Evolutionary conservation across 92 coral and sea anemone species (phyloP), one percentile per base, ranked within the genome.

Genomic region (Palythoa grandiflora): DNA sequence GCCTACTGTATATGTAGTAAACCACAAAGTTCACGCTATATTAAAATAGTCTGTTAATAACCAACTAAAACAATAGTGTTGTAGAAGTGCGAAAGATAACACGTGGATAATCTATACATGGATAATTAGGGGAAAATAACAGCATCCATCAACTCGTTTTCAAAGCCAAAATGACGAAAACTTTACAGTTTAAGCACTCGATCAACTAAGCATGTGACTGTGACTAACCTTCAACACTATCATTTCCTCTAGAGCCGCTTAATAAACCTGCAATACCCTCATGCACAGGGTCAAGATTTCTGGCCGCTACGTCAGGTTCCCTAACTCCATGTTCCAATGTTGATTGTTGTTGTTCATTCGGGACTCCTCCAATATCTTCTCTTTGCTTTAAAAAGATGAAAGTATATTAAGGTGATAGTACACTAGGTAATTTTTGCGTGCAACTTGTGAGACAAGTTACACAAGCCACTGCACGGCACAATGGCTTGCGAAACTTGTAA

Each of bases 191-290:
- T 4, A 44, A 44, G 7, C 50, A 44, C 50, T 4, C 6, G 50
- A 3, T 44, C 50, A 5, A 44, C 6, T 44, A 44, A 20, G 38
- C 12, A 40, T 7, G 38, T 40, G 17, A 15, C 12, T 38, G 38
- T 16, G 12, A 20, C 15, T 66, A 11, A 81, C 86, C 61, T 81
- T 66, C 75, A 65, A 81, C 37, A 61, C 35, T 40, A 47, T 65
- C 52, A 48, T 60, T 17, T 47, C 86, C 60, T 66, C 21, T 71
- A 68, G 44, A 36, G 68, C 55, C 50, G 55, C 70, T 78, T 20
- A 48, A 28, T 0, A 53, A 47, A 78, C 68, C 15, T 9, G 12
- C 68, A 54, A 55, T 15, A 12, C 19, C 47, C 8, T 68, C 73
- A 13, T 81, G 53, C 13, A 55, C 14, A 5, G 12, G 20, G 55